Conservation (phyloP, 2,888 invertebrate species). For the Antheraea assamensis region DNA sequence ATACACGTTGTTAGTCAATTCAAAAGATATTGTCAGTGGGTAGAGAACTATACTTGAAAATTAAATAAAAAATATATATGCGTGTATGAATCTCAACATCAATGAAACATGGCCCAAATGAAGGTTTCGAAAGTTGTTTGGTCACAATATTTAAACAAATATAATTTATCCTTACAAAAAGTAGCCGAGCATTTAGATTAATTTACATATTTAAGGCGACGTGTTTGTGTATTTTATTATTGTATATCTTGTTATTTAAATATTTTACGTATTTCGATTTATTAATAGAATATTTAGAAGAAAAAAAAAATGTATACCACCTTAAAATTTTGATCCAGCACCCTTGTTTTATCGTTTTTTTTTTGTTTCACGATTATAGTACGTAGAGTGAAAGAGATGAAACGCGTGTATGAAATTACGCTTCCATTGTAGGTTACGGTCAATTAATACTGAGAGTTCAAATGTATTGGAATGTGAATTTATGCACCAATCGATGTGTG, state of each 20-base stretch:
- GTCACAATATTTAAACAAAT: slow-evolving; percentile 16
- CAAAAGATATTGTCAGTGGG: no score
- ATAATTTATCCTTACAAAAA: slow-evolving; percentile 24
- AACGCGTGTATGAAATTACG: background rate
- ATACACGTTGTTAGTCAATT: no score
- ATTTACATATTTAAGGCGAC: slow-evolving; percentile 36
- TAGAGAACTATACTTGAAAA: background rate
- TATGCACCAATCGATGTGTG: slow-evolving; percentile 34
- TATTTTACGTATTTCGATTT: slow-evolving; percentile 23
- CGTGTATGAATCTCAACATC: background rate
- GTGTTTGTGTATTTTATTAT: slow-evolving; percentile 37
- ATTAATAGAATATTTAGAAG: background rate
- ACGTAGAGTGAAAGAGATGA: background rate
- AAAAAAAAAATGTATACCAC: background rate
- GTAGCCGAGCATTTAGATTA: slow-evolving; percentile 48
- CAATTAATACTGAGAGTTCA: slow-evolving; percentile 30
- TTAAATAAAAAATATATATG: background rate
- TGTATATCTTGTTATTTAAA: slow-evolving; percentile 37
- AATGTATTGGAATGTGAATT: slow-evolving; percentile 26
- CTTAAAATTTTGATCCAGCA: slow-evolving; percentile 2
- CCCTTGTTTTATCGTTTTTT: background rate
- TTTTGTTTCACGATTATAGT: background rate
- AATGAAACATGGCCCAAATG: slow-evolving; percentile 12
- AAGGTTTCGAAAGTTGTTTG: background rate
- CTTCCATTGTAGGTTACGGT: slow-evolving; percentile 20